These are phyloP conservation scores for Lochmaea crataegi DNA, from an alignment of 2,888 invertebrate genomes.

Conservation along the genomic window DNA sequence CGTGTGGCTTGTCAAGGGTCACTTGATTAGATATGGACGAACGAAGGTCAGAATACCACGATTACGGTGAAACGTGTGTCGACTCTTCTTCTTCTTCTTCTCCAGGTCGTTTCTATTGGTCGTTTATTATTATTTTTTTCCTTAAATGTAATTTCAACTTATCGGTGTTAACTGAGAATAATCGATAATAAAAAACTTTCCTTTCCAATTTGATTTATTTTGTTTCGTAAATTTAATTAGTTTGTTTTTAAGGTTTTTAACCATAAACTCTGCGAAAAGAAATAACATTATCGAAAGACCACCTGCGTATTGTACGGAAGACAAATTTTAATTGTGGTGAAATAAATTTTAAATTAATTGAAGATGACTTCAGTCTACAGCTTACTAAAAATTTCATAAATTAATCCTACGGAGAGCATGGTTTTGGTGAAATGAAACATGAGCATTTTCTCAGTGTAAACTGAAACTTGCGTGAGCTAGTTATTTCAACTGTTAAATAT, in stretches of 20 bases:
- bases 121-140: slow-evolving; percentile 9
- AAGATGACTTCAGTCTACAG: too few species aligned
- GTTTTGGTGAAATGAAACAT: too few species aligned
- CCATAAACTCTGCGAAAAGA: not conserved
- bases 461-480: not conserved
- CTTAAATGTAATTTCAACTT: slow-evolving; percentile 11
- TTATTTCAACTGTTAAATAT: slow-evolving; percentile 1
- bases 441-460: not conserved
- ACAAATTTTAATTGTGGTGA: too few species aligned
- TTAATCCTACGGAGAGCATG: too few species aligned
- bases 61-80: slow-evolving; percentile 59
- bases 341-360: too few species aligned
- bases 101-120: not conserved
- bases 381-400: too few species aligned
- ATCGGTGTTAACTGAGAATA: not conserved
- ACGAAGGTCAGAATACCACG: slow-evolving; percentile 58
- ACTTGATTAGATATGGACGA: slow-evolving; percentile 61
- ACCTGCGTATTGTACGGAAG: too few species aligned
- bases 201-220: not conserved
- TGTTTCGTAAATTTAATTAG: not conserved
- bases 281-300: not conserved
- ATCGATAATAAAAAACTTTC: not conserved
- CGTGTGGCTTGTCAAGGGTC: slow-evolving; percentile 64
- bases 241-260: not conserved
- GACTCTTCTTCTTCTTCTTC: slow-evolving; percentile 39